Evolutionary conservation across 2,888 invertebrate genomes (phyloP).

Genomic region (Brachyptera putata): DNA sequence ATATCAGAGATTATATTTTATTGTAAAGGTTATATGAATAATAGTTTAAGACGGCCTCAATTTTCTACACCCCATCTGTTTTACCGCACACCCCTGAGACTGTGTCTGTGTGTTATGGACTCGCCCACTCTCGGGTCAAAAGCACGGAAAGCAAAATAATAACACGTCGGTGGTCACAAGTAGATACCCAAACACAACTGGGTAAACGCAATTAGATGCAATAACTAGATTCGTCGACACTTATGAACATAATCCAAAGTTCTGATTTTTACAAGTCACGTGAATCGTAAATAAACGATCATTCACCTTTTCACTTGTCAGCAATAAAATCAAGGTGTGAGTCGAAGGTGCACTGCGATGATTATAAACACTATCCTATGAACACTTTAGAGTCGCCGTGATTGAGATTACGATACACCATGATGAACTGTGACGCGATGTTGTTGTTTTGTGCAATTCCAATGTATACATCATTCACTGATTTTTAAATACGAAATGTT

Average conservation of each 20-base stretch:
- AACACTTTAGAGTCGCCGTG: constrained; percentile 26
- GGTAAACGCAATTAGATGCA: not conserved
- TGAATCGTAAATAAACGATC: constrained; percentile 20
- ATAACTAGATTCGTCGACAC: not conserved
- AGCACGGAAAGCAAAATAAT: constrained; percentile 65
- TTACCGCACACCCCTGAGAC: constrained; percentile 45
- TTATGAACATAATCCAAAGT: not conserved
- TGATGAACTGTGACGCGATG: constrained; percentile 26
- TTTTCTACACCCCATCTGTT: constrained; percentile 40
- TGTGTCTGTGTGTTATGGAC: constrained; percentile 44
- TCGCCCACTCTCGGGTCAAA: constrained; percentile 55
- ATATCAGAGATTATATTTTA: not conserved
- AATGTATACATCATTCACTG: constrained; percentile 33
- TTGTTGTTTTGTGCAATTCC: constrained; percentile 27
- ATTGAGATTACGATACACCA: constrained; percentile 28
- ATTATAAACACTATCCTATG: constrained; percentile 28
- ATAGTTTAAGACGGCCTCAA: constrained; percentile 29
- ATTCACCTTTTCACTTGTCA: not conserved
- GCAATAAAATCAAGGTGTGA: constrained; percentile 22
- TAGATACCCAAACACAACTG: not conserved
- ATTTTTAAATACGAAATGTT: constrained; percentile 30
- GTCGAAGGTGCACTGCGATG: constrained; percentile 6
- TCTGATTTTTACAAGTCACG: not conserved
- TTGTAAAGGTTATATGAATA: constrained; percentile 20
- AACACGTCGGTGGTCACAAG: constrained; percentile 50